Base-by-base conservation (phyloP, 2,113 vertebrate species). In the Telmatochromis brachygnathus region DNA sequence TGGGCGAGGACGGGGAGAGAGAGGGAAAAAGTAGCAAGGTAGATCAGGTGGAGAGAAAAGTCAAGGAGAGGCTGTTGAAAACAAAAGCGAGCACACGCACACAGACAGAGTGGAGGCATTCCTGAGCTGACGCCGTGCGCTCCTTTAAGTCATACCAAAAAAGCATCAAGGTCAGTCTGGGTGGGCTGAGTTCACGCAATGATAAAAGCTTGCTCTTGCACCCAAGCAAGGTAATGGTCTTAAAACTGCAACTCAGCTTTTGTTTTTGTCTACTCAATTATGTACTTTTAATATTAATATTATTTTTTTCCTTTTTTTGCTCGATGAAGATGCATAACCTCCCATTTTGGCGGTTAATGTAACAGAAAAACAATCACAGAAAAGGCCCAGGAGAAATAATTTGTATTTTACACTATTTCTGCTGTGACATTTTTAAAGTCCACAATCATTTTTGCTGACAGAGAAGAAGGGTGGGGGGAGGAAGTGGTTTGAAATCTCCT, bases 31-130 rank as follows among this genome's bases (percentile, higher is more conserved):
- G 82, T 53, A 75, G 68, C 0, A 45, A 84, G 79, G 60, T 85
- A 79, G 77, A 75, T 62, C 79, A 88, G 93, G 87, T 86, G 62
- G 33, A 83, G 82, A 80, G 86, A 84, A 87, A 90, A 93, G 90
- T 92, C 88, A 93, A 93, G 91, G 90, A 92, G 89, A 94, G 79
- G 84, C 70, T 62, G 42, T 33, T 87, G 86, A 88, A 84, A 89
- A 87, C 35, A 37, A 90, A 68, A 87, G 83, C 17, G 37, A 37
- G 81, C 55, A 73, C 60, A 39, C 53, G 56, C 73, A 81, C 54
- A 17, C 4, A 15, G 21, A 60, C 14, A 49, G 15, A 30, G 45
- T 30, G 17, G 55, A 70, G n/a, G 70, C 77, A 12, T 88, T 86
- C 37, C 68, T 39, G 77, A 88, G 83, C 26, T 33, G 62, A 79